phyloP scores from a whole-genome alignment of 1,140 invertebrate species.

The Drosophila lowei region DNA sequence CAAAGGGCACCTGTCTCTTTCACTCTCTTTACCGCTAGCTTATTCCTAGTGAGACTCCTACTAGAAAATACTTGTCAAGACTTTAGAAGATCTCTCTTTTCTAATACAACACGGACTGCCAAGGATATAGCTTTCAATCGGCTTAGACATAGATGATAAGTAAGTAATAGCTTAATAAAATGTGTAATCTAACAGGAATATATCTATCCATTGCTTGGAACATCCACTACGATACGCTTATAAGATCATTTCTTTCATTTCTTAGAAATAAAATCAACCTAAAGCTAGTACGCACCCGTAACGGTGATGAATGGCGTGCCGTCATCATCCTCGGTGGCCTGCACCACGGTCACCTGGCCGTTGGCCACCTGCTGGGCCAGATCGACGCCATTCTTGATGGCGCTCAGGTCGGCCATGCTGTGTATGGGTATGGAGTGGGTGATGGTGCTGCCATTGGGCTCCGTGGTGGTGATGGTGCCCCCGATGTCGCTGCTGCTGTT shows the following conservation, averaged over 20 bases:
- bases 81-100: too few relatives aligned
- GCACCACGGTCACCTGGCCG: constrained; percentile 76
- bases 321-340: constrained; percentile 66
- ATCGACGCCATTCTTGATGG: constrained; percentile 67
- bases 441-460: constrained; percentile 36
- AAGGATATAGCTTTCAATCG: too few relatives aligned
- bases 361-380: constrained; percentile 76
- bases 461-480: constrained; percentile 38
- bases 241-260: neutral
- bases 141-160: too few relatives aligned
- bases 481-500: constrained; percentile 50
- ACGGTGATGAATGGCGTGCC: constrained; percentile 78
- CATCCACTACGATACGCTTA: too few relatives aligned
- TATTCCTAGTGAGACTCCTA: too few relatives aligned
- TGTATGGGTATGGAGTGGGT: constrained; percentile 56
- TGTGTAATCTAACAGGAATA: too few relatives aligned
- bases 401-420: constrained; percentile 55
- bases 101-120: too few relatives aligned
- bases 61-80: too few relatives aligned
- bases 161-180: too few relatives aligned
- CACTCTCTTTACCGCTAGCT: too few relatives aligned
- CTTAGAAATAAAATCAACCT: constrained; percentile 20
- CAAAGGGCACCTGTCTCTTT: too few relatives aligned
- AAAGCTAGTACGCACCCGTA: constrained; percentile 51
- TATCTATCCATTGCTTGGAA: too few relatives aligned